These are phyloP conservation scores for Aleiodes testaceus DNA, from an alignment of 2,888 invertebrate genomes.

Conservation along the genomic window DNA sequence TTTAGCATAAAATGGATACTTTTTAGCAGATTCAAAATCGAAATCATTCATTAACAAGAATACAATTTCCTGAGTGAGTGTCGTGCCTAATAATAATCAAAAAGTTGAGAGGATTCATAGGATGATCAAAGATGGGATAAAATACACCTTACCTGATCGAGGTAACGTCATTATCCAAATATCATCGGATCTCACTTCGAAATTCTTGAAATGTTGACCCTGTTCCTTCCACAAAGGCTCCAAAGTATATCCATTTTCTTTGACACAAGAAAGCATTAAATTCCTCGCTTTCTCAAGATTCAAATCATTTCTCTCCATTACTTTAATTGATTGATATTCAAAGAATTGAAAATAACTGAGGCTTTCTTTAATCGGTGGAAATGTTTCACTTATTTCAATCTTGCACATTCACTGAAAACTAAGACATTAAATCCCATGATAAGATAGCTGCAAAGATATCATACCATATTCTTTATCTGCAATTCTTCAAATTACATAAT, in stretches of 20 bases:
- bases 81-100: conserved; percentile 43
- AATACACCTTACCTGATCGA: conserved; percentile 77
- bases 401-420: no score
- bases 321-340: background rate
- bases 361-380: no score
- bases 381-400: no score
- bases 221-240: conserved; percentile 74
- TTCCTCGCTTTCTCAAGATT: conserved; percentile 16
- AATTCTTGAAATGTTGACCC: conserved; percentile 79
- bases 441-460: no score
- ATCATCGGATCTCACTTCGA: conserved; percentile 79
- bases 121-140: background rate
- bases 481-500: no score
- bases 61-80: conserved; percentile 83
- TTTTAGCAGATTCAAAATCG: conserved; percentile 78
- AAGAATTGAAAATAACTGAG: background rate
- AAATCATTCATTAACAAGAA: conserved; percentile 84
- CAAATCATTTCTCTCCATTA: background rate
- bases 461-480: no score
- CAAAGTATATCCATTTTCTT: conserved; percentile 9
- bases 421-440: no score
- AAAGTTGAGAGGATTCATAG: background rate
- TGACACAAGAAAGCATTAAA: conserved; percentile 3
- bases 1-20: conserved; percentile 68
- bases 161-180: conserved; percentile 85